A percentile compares a stretch with the other conserved stretches of the same genome.
phyloP scores from a whole-genome alignment of 2,888 invertebrate species.

The Marronus borbonicus region DNA sequence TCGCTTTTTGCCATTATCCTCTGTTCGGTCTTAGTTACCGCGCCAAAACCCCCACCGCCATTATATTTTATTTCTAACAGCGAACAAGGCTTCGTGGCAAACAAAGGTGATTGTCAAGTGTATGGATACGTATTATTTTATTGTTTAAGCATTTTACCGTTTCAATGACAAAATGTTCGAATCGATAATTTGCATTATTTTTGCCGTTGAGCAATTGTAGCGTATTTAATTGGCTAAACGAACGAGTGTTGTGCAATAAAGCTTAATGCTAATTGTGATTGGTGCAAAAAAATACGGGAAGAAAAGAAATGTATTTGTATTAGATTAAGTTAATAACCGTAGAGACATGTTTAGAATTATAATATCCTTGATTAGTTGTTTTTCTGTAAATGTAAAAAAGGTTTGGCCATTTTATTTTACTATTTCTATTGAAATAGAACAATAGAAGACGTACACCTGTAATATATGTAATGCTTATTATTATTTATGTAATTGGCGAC shows the following conservation, averaged over 20 bases:
- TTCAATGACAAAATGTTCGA: slow-evolving; percentile 44
- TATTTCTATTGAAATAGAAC: too few relatives aligned
- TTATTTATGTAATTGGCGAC: too few relatives aligned
- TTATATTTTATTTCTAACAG: background rate
- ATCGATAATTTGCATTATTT: slow-evolving; percentile 32
- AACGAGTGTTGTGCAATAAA: slow-evolving; percentile 18
- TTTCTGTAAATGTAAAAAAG: too few relatives aligned
- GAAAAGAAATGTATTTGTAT: too few relatives aligned
- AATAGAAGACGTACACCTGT: too few relatives aligned
- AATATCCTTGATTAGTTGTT: too few relatives aligned
- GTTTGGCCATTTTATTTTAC: too few relatives aligned
- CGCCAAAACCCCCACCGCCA: slow-evolving; percentile 2
- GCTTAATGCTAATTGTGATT: slow-evolving; percentile 6
- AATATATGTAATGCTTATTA: too few relatives aligned
- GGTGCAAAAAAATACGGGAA: too few relatives aligned
- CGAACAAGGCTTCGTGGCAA: background rate
- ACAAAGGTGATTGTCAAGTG: slow-evolving; percentile 46
- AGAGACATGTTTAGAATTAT: too few relatives aligned
- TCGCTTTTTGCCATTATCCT: slow-evolving; percentile 1
- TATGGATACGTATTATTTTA: slow-evolving; percentile 26
- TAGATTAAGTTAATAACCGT: too few relatives aligned
- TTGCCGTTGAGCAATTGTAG: slow-evolving; percentile 27
- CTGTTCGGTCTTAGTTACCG: background rate
- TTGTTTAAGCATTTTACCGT: slow-evolving; percentile 25
- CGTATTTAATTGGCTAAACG: slow-evolving; percentile 26